Conservation (phyloP, 2,888 invertebrate genomes). For the Tinea pellionella region DNA sequence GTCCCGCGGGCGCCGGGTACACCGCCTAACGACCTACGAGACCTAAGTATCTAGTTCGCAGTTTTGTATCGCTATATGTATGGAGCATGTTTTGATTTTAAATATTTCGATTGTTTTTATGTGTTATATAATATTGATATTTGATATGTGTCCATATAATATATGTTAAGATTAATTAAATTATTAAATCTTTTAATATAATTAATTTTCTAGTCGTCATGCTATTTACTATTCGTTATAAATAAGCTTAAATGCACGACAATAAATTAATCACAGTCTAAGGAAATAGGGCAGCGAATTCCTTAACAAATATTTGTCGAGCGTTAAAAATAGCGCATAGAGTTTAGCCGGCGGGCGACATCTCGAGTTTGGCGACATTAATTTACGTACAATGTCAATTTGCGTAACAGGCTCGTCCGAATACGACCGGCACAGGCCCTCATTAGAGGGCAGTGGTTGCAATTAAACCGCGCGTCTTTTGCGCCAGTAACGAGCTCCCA, state of each 20-base stretch:
- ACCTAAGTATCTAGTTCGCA: slow-evolving; percentile 10
- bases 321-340: slow-evolving; percentile 9
- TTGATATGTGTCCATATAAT: too few species aligned
- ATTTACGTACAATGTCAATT: slow-evolving; percentile 65
- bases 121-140: too few species aligned
- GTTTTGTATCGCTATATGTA: not conserved
- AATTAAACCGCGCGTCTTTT: slow-evolving; percentile 66
- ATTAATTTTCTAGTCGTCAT: too few species aligned
- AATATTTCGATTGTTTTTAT: not conserved
- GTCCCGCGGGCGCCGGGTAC: slow-evolving; percentile 2
- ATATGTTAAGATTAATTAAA: too few species aligned
- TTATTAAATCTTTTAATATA: too few species aligned
- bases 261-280: slow-evolving; percentile 8
- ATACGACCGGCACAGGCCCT: slow-evolving; percentile 47
- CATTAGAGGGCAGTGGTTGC: slow-evolving; percentile 63
- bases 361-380: slow-evolving; percentile 31
- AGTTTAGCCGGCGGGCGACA: slow-evolving; percentile 9
- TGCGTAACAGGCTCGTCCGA: slow-evolving; percentile 45
- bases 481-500: slow-evolving; percentile 60
- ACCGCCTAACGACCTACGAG: slow-evolving; percentile 11
- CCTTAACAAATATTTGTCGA: slow-evolving; percentile 9
- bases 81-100: not conserved
- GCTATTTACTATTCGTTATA: not conserved
- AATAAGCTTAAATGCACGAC: not conserved
- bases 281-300: slow-evolving; percentile 6